Conservation (phyloP, 2,888 invertebrate species). For the Siphonodentalium dalli region DNA sequence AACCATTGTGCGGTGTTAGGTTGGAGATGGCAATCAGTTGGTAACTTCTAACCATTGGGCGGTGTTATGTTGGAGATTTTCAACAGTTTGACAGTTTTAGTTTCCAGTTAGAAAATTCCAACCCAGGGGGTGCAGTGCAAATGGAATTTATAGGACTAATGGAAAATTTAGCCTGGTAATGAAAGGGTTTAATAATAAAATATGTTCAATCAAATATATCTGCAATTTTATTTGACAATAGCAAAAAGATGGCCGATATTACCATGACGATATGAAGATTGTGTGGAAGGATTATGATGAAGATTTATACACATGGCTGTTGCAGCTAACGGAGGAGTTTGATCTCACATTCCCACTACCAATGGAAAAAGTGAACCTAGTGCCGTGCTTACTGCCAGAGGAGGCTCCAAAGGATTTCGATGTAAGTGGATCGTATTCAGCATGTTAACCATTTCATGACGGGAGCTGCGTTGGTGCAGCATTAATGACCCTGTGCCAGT, state of each 20-base stretch:
- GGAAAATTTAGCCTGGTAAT: not conserved
- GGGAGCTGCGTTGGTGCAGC: no score
- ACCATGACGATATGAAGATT: slow-evolving; percentile 48
- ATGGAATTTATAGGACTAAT: no score
- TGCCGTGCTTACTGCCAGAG: slow-evolving; percentile 62
- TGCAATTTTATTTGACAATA: slow-evolving; percentile 15
- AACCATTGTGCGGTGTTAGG: no score
- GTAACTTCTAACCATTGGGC: no score
- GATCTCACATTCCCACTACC: slow-evolving; percentile 63
- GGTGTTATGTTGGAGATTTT: no score
- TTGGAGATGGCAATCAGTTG: no score
- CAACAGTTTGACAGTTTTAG: no score
- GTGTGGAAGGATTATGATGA: slow-evolving; percentile 56
- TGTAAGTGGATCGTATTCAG: no score
- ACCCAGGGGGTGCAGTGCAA: no score
- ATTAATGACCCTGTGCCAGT: no score
- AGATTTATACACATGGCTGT: slow-evolving; percentile 58
- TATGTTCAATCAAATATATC: not conserved
- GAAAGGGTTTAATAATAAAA: not conserved
- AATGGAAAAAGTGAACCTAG: slow-evolving; percentile 54
- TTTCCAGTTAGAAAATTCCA: no score
- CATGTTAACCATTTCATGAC: no score
- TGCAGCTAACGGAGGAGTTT: slow-evolving; percentile 64
- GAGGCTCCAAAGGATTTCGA: slow-evolving; percentile 49
- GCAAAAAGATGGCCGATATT: slow-evolving; percentile 52